These are phyloP conservation scores for Nemurella pictetii DNA, from an alignment of 2,888 invertebrate genomes.

Conservation along the genomic window DNA sequence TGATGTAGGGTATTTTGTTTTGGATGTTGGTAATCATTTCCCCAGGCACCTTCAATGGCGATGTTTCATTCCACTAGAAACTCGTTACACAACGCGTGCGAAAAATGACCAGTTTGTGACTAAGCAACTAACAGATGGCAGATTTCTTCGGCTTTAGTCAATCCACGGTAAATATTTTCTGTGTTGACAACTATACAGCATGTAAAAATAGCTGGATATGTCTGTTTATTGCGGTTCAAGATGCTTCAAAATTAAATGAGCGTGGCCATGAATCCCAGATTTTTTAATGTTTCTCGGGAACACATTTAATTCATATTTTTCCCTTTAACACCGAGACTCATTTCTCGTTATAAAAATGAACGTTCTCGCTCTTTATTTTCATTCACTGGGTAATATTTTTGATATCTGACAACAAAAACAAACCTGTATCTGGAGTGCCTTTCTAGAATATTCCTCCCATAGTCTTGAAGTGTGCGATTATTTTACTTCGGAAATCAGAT, in stretches of 20 bases:
- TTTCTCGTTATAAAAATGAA: not conserved
- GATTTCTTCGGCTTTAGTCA: constrained; percentile 87
- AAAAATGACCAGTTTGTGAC: not conserved
- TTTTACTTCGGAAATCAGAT: no score
- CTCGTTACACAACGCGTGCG: not conserved
- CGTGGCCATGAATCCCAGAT: not conserved
- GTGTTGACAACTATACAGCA: not conserved
- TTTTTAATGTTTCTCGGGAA: not conserved
- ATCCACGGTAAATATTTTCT: constrained; percentile 68
- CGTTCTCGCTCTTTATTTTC: not conserved
- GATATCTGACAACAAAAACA: not conserved
- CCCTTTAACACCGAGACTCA: not conserved
- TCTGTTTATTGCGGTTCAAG: not conserved
- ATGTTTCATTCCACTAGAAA: not conserved
- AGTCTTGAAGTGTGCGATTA: no score
- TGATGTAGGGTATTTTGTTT: not conserved
- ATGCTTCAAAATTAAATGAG: not conserved
- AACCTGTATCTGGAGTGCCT: not conserved
- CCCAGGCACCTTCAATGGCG: not conserved
- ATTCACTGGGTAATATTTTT: not conserved
- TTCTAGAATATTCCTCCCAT: no score
- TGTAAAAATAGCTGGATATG: not conserved
- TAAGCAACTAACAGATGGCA: constrained; percentile 71
- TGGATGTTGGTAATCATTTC: not conserved
- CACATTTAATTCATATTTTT: not conserved